A percentile compares a stretch with the other conserved stretches of the same genome.
phyloP scores from a whole-genome alignment of 2,113 vertebrate genomes.

The Canis aureus region DNA sequence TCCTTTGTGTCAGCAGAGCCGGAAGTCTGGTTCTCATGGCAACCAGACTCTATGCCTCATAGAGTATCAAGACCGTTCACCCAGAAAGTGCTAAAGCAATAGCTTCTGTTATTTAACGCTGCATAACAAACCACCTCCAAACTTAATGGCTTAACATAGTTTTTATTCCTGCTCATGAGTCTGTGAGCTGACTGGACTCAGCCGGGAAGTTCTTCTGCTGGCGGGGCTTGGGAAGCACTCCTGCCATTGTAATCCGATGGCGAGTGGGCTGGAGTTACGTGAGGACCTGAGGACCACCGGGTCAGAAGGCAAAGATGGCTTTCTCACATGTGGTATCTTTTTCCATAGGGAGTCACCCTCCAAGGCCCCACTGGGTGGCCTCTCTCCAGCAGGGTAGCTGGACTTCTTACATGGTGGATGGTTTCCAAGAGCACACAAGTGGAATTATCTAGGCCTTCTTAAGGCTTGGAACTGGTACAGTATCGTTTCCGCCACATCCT shows the following conservation, averaged over 20 bases:
- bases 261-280: not conserved
- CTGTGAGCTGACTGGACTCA: not conserved
- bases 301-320: not conserved
- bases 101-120: not conserved
- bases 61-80: not conserved
- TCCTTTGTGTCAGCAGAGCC: not conserved
- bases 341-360: not conserved
- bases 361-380: not conserved
- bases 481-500: not conserved
- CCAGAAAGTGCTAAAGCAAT: not conserved
- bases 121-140: not conserved
- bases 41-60: not conserved
- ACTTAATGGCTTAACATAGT: not conserved
- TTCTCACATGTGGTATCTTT: not conserved
- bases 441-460: not conserved
- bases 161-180: not conserved
- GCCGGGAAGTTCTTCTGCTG: not conserved
- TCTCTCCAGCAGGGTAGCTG: not conserved
- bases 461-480: not conserved
- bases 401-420: not conserved
- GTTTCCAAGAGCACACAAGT: not conserved
- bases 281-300: too few relatives aligned
- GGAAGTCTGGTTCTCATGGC: not conserved
- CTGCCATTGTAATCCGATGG: fast-evolving
- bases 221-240: not conserved